Percentiles rank a stretch among this genome's conserved stretches.
These are phyloP conservation scores for Lampropteryx suffumata DNA, from an alignment of 2,888 invertebrate species.

Conservation along the genomic window DNA sequence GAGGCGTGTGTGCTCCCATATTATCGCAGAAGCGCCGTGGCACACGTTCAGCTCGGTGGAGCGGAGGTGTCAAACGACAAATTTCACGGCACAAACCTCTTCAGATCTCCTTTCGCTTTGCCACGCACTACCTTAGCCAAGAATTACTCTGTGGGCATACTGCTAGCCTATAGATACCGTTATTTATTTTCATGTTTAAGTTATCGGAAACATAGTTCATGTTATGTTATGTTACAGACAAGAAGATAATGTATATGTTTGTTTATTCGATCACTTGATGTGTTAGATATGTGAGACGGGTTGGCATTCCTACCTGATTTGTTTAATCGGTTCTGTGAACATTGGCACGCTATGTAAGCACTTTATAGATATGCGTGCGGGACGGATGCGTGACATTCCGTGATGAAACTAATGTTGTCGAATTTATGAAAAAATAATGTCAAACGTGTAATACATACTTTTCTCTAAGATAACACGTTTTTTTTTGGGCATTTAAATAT, in stretches of 20 bases:
- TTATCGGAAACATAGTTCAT: constrained; percentile 18
- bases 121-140: constrained; percentile 43
- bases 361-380: constrained; percentile 21
- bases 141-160: constrained; percentile 6
- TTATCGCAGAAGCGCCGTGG: constrained; percentile 58
- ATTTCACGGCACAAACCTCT: constrained; percentile 59
- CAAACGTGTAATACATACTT: constrained; percentile 4
- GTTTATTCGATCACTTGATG: constrained; percentile 22
- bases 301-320: constrained; percentile 29
- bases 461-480: no score
- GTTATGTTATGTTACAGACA: constrained; percentile 18
- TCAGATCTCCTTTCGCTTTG: constrained; percentile 54
- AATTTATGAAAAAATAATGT: constrained; percentile 22
- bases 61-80: constrained; percentile 69
- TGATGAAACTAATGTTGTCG: constrained; percentile 16
- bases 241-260: constrained; percentile 14
- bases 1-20: constrained; percentile 46
- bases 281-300: constrained; percentile 23
- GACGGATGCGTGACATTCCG: constrained; percentile 20
- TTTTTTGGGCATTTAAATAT: no score
- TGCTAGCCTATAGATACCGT: no score
- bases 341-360: constrained; percentile 27
- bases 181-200: constrained; percentile 39
- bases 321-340: constrained; percentile 34
- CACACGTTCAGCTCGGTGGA: constrained; percentile 50